phyloP scores from a whole-genome alignment of 1,140 invertebrate genomes.

The Chrysoperla carnea region DNA sequence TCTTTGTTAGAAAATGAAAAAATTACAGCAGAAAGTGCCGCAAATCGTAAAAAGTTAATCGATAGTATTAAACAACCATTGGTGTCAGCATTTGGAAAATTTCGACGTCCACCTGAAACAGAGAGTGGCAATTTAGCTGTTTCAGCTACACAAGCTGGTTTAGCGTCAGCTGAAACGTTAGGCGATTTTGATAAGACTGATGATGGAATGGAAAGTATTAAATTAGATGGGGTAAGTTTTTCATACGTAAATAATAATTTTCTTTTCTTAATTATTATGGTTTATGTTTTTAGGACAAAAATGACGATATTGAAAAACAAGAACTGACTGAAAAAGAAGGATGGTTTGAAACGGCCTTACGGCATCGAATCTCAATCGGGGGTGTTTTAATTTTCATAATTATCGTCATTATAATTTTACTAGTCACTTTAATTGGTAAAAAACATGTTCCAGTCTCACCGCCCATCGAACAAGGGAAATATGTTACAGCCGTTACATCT shows the following conservation, averaged over 20 bases:
- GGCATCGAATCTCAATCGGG: neutral
- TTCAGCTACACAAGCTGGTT: conserved; percentile 32
- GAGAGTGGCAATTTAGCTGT: no score
- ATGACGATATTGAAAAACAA: neutral
- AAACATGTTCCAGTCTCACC: conserved; percentile 21
- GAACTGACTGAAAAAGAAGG: neutral
- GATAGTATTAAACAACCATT: conserved; percentile 43
- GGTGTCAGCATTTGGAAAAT: conserved; percentile 35
- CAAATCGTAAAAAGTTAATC: conserved; percentile 24
- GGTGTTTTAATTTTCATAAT: conserved; percentile 36
- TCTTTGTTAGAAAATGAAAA: no score
- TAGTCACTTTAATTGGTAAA: conserved; percentile 34
- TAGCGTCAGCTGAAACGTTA: conserved; percentile 61
- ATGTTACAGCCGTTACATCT: conserved; percentile 48
- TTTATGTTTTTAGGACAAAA: neutral
- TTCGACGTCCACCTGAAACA: conserved; percentile 16
- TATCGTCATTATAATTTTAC: conserved; percentile 42
- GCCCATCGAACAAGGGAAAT: conserved; percentile 45
- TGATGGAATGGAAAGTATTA: conserved; percentile 51
- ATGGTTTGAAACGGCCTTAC: neutral
- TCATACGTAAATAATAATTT: conserved; percentile 1
- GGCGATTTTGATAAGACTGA: conserved; percentile 39
- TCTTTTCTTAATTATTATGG: neutral
- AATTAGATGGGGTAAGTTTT: conserved; percentile 31
- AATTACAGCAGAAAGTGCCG: no score